Base-by-base conservation (phyloP, 2,113 vertebrate species). In the Eretmochelys imbricata region DNA sequence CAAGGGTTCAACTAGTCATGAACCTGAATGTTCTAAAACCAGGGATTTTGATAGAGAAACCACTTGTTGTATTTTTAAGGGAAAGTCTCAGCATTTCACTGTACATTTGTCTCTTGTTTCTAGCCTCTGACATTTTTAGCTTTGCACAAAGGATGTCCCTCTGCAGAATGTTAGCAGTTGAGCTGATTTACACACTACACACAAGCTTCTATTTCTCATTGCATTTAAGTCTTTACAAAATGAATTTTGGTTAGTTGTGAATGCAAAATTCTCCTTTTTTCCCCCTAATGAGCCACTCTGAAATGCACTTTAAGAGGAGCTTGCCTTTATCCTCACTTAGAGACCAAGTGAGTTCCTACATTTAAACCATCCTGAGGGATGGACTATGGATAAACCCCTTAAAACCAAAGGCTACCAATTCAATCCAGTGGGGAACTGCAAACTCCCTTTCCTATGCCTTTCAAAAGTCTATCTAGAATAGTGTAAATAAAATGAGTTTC, bases 121-220 rank as follows among this genome's bases (percentile, higher is more conserved):
- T 57, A 89, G 84, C 62, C 83, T 53, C 86, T 88, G 95, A 95
- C 97, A 96, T 96, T 95, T 97, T 96, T 92, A 96, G 96, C 91
- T 96, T 78, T 84, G 86, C 95, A 95, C 93, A 96, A 96, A 97
- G 82, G 94, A 93, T 89, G 92, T 75, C 84, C 85, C 93, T 96
- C 95, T 82, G 86, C 87, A 95, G 92, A 97, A 87, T 1, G 14
- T 80, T 17, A 83, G 89, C 94, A 79, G 95, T 87, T 96, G 96
- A 95, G 91, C 89, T 0, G 80, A 97, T 86, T 95, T 93, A 87
- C 78, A 84, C 84, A 90, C 22, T 31, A 92, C 89, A 96, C 82
- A 93, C 95, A 97, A 91, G 88, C 93, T 93, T 93, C 93, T 92
- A 95, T 97, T 96, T 97, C 95, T 96, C 96, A 90, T 92, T 95